Evolutionary conservation across 2,888 invertebrate species (phyloP), one percentile per base, ranked within the genome.

Genomic region (Elmis aenea): DNA sequence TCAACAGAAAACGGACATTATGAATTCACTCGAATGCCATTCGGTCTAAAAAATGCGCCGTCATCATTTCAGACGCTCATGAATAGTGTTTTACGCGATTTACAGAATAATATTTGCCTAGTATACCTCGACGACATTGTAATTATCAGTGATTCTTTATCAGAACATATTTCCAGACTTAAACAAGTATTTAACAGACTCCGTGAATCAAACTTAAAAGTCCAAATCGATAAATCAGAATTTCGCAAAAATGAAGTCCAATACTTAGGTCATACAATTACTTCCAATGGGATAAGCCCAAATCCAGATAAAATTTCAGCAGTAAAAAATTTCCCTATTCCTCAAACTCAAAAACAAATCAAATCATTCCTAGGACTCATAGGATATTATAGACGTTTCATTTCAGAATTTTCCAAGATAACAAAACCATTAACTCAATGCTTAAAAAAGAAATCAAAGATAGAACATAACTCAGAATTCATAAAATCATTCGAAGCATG

Each of bases 1-100:
- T 42, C 44, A 0, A 58, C 49, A 2, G 55, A 56, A 2, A 13
- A 38, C 4, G 32, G 24, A 3, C 32, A 32, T 25, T 25, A 11
- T n/a, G 9, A 32, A 15, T 32, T 25, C 12, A 10, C 2, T 15
- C 23, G 31, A 8, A 23, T 31, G 13, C 23, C 31, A 2, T 24
- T 31, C 9, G 31, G 31, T 1, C n/a, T 31, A 4, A 31, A 31
- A 23, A 31, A 31, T 11, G 31, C 14, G 2, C 14, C 31, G 6
- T 14, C 25, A 3, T 12, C 16, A 3, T 32, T 32, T 9, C 32
- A 32, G 13, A 8, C 25, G 16, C 3, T 25, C 9, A 32, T 25
- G 6, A 25, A 32, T 9, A 10, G 16, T 3, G 3, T 14, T 2
- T 12, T 32, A 12, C 5, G 2, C 4, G 24, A 13, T 2, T 11